phyloP scores from a whole-genome alignment of 2,888 invertebrate species.

The Physocephala rufipes region DNA sequence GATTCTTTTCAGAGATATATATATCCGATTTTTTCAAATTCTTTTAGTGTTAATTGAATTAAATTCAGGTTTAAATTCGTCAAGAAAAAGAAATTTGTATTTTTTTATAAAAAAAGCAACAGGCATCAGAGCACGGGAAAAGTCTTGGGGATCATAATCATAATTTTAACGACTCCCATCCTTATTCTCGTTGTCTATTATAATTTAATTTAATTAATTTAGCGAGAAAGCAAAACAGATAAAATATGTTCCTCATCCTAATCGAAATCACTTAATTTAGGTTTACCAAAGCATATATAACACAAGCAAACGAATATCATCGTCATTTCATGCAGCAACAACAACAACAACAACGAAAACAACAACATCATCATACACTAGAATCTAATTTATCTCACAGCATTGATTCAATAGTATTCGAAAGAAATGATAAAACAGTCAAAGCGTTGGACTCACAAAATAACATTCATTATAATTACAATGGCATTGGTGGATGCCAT shows the following conservation, averaged over 20 bases:
- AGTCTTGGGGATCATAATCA: too few species aligned
- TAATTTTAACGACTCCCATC: background rate
- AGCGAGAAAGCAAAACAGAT: background rate
- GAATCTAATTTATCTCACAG: constrained; percentile 41
- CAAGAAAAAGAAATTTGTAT: too few species aligned
- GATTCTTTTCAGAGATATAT: too few species aligned
- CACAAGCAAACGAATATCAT: constrained; percentile 64
- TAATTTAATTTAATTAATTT: background rate
- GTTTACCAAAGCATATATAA: constrained; percentile 65
- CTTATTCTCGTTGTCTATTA: constrained; percentile 5
- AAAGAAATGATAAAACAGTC: constrained; percentile 47
- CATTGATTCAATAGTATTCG: constrained; percentile 52
- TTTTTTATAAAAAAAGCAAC: too few species aligned
- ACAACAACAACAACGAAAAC: constrained; percentile 49
- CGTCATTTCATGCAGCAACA: constrained; percentile 56
- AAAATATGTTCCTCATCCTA: constrained; percentile 15
- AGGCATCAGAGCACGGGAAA: too few species aligned
- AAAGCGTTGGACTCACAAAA: constrained; percentile 10
- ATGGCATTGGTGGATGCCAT: constrained; percentile 46
- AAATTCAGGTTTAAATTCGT: too few species aligned
- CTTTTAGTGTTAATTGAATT: too few species aligned
- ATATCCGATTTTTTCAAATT: too few species aligned
- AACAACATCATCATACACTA: constrained; percentile 47
- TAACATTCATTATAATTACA: constrained; percentile 30
- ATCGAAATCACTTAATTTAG: constrained; percentile 49